Evolutionary conservation across 2,113 vertebrate species (phyloP).

Genomic region (Laticauda colubrina): DNA sequence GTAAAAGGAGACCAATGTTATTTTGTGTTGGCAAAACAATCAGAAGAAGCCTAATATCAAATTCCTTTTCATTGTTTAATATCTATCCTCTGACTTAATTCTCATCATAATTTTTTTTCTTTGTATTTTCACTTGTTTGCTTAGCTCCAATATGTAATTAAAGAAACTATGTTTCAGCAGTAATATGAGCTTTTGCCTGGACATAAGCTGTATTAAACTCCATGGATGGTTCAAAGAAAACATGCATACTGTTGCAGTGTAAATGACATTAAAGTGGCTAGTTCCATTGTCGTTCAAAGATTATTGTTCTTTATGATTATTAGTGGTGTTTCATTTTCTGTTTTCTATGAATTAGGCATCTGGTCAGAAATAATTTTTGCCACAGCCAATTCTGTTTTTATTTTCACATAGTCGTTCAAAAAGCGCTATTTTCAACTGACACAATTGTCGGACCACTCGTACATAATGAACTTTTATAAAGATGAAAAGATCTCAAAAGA

Average conservation of each 20-base stretch:
- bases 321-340: conserved; percentile 16
- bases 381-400: conserved; percentile 1
- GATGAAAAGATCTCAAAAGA: conserved; percentile 99
- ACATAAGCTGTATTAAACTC: neutral
- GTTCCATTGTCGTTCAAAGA: neutral
- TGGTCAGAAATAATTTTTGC: conserved; percentile 19
- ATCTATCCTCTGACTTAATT: neutral
- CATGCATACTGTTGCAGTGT: neutral
- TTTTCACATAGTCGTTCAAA: conserved; percentile 87
- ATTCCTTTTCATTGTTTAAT: neutral
- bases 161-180: neutral
- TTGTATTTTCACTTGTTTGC: conserved; percentile 26
- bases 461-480: conserved; percentile 99
- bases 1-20: neutral
- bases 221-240: neutral
- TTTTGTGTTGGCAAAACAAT: neutral
- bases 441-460: conserved; percentile 93
- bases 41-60: neutral
- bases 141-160: conserved; percentile 17
- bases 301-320: neutral
- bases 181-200: neutral
- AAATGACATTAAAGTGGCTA: conserved; percentile 4
- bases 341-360: neutral
- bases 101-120: neutral
- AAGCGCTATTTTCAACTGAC: conserved; percentile 97